A percentile compares a stretch with the other conserved stretches of the same genome.
Evolutionary conservation across 2,797 vertebrate genomes (phyloP).

Genomic region (Epinephelus awoara): DNA sequence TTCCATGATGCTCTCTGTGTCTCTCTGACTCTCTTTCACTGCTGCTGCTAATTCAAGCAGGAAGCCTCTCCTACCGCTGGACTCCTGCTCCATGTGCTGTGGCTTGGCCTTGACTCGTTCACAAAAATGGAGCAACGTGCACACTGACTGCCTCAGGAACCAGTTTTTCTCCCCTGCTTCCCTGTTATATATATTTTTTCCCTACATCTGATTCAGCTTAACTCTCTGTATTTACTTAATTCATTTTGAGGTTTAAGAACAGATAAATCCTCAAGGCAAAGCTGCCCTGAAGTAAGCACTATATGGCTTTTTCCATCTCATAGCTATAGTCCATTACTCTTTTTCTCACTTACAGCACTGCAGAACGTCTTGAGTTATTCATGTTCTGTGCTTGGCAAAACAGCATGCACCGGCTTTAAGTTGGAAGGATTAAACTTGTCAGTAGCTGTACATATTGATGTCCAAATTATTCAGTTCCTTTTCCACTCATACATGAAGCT

Average conservation of each 20-base stretch:
- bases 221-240: slow-evolving; percentile 40
- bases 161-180: background rate
- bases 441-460: slow-evolving; percentile 32
- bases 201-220: slow-evolving; percentile 18
- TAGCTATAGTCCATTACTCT: slow-evolving; percentile 37
- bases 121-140: slow-evolving; percentile 48
- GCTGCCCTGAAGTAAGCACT: background rate
- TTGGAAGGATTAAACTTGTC: slow-evolving; percentile 34
- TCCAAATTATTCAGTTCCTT: slow-evolving; percentile 48
- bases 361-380: slow-evolving; percentile 57
- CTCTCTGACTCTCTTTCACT: background rate
- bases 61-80: slow-evolving; percentile 51
- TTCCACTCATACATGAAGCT: slow-evolving; percentile 29
- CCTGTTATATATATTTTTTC: slow-evolving; percentile 27
- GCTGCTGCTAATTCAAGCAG: slow-evolving; percentile 53
- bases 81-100: slow-evolving; percentile 44
- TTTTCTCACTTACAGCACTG: slow-evolving; percentile 18
- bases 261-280: slow-evolving; percentile 15
- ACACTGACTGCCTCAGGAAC: slow-evolving; percentile 30
- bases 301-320: background rate
- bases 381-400: slow-evolving; percentile 48
- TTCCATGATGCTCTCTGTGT: slow-evolving; percentile 72
- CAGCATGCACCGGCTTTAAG: slow-evolving; percentile 4
- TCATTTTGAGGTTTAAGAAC: slow-evolving; percentile 38
- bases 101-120: slow-evolving; percentile 55